phyloP scores from a whole-genome alignment of 1,140 invertebrate species.

The Ooceraea biroi region DNA sequence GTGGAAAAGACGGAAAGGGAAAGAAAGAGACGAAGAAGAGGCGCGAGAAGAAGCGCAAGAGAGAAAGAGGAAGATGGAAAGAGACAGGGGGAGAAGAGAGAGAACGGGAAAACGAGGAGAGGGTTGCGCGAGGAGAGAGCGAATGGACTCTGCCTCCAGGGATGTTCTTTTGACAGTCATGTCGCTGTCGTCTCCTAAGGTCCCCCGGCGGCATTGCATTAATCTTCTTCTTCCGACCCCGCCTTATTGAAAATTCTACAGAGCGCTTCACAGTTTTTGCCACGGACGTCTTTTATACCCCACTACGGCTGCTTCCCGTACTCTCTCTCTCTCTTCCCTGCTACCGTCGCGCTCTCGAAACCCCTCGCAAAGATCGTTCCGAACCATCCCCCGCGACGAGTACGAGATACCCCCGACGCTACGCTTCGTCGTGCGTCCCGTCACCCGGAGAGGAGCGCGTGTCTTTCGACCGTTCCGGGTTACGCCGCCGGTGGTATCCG shows the following conservation, averaged over 20 bases:
- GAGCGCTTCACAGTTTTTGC: conserved; percentile 80
- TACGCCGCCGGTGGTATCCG: conserved; percentile 22
- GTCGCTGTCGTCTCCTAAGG: conserved; percentile 80
- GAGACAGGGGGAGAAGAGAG: background rate
- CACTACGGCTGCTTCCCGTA: conserved; percentile 10
- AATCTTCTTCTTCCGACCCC: conserved; percentile 80
- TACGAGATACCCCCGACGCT: conserved; percentile 2
- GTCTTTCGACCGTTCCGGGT: too few relatives aligned
- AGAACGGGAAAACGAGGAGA: conserved; percentile 40
- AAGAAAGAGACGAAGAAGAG: too few relatives aligned
- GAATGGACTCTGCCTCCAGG: conserved; percentile 76
- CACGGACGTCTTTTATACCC: conserved; percentile 71
- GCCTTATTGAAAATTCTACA: conserved; percentile 82
- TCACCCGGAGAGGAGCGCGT: conserved; percentile 22
- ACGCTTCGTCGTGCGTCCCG: conserved; percentile 42
- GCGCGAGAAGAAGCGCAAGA: background rate
- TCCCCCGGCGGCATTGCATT: conserved; percentile 80
- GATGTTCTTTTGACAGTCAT: conserved; percentile 81
- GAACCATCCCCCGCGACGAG: conserved; percentile 30
- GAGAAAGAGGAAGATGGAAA: background rate
- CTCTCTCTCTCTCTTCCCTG: background rate
- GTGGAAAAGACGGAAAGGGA: conserved; percentile 18
- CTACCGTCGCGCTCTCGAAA: background rate
- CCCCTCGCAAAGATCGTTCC: background rate
- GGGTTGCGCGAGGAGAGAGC: conserved; percentile 65